These are phyloP conservation scores for Gavia stellata DNA, from an alignment of 2,113 vertebrate species.

Conservation along the genomic window DNA sequence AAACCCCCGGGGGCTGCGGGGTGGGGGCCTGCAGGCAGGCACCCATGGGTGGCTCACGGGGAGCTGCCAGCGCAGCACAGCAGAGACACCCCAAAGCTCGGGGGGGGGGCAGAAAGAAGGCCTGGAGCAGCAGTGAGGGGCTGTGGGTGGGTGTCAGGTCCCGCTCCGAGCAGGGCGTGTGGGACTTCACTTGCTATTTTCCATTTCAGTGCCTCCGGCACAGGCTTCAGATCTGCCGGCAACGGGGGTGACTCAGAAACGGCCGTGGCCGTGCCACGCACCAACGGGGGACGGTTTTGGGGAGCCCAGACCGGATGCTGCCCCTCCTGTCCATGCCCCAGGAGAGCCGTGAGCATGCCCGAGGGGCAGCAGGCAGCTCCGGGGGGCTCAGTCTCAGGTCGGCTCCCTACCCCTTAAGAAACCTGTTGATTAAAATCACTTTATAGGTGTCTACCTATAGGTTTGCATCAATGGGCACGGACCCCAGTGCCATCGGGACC, in stretches of 20 bases:
- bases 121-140: neutral
- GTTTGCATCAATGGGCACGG: neutral
- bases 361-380: rapidly evolving
- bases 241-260: neutral
- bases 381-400: neutral
- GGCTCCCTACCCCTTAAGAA: neutral
- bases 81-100: neutral
- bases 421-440: rapidly evolving
- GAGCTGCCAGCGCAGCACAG: neutral
- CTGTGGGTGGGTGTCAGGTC: neutral
- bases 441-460: neutral
- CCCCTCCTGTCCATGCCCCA: rapidly evolving
- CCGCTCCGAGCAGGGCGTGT: rapidly evolving
- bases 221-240: too few species aligned
- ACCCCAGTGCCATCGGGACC: too few species aligned
- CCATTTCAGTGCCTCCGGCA: neutral
- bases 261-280: rapidly evolving
- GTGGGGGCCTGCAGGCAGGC: neutral
- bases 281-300: rapidly evolving
- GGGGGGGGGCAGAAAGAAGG: neutral
- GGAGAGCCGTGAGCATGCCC: rapidly evolving
- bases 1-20: rapidly evolving
- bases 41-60: rapidly evolving
- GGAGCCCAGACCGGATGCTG: neutral
- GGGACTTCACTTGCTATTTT: neutral